phyloP scores from a whole-genome alignment of 1,140 invertebrate species.

The Lasaia peninsularis region DNA sequence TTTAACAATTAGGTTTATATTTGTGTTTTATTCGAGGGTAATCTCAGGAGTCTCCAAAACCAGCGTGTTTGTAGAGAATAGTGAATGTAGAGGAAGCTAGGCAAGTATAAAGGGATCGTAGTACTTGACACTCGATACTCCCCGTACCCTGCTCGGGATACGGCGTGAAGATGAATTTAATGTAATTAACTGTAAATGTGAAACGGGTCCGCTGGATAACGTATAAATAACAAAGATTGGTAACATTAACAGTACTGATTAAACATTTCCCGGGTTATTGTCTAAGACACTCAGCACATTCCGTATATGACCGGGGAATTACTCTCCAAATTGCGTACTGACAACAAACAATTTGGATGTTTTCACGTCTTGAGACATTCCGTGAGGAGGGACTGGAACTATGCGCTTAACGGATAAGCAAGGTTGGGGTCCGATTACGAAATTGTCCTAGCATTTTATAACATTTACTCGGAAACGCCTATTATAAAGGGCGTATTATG shows the following conservation, averaged over 20 bases:
- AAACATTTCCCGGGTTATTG: conserved; percentile 1
- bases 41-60: no score
- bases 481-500: background rate
- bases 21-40: no score
- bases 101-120: no score
- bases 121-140: no score
- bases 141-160: no score
- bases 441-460: conserved; percentile 3
- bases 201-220: no score
- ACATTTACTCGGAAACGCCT: background rate
- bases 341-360: conserved; percentile 50
- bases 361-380: conserved; percentile 49
- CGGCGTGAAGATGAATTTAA: no score
- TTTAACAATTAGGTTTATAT: no score
- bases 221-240: no score
- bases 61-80: no score
- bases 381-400: conserved; percentile 41
- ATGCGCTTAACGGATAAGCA: conserved; percentile 40
- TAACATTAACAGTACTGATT: conserved; percentile 44
- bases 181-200: no score
- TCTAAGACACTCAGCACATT: conserved; percentile 33
- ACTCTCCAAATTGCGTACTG: conserved; percentile 47
- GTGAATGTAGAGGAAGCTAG: no score
- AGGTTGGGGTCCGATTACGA: background rate
- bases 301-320: conserved; percentile 40